These are phyloP conservation scores for Metallyticus violacea DNA, from an alignment of 2,888 invertebrate species.

Conservation along the genomic window DNA sequence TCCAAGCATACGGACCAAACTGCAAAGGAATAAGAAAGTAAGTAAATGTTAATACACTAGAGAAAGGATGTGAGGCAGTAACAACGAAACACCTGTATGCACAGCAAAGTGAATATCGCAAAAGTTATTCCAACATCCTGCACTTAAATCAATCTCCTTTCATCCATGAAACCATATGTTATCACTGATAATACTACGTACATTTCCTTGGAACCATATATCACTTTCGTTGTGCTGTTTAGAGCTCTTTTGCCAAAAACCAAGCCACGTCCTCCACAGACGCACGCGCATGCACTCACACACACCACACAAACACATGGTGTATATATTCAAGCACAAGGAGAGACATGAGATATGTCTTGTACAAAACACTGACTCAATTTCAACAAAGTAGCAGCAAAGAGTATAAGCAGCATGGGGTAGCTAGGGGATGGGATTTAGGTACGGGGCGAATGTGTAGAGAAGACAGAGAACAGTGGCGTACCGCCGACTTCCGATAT, in stretches of 20 bases:
- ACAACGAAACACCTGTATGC: too few species aligned
- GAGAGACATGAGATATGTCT: conserved; percentile 14
- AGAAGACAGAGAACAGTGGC: background rate
- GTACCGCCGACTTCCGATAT: too few species aligned
- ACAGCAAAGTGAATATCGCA: too few species aligned
- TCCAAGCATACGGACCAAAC: too few species aligned
- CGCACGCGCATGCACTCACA: background rate
- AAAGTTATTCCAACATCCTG: too few species aligned
- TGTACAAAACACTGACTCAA: conserved; percentile 12
- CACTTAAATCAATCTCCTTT: background rate
- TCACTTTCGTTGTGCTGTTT: background rate
- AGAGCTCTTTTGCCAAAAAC: conserved; percentile 11
- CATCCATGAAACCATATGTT: background rate
- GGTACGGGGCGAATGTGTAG: background rate
- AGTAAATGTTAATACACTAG: too few species aligned
- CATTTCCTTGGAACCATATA: background rate
- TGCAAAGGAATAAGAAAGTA: too few species aligned
- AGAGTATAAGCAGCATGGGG: conserved; percentile 1
- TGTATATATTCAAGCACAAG: background rate
- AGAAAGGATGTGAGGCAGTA: too few species aligned
- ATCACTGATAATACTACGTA: background rate
- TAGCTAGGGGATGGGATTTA: background rate
- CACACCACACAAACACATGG: background rate
- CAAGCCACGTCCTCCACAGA: background rate
- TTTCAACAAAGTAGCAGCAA: conserved; percentile 14